Evolutionary conservation across 2,888 invertebrate species (phyloP).

Genomic region (Xylota sylvarum): DNA sequence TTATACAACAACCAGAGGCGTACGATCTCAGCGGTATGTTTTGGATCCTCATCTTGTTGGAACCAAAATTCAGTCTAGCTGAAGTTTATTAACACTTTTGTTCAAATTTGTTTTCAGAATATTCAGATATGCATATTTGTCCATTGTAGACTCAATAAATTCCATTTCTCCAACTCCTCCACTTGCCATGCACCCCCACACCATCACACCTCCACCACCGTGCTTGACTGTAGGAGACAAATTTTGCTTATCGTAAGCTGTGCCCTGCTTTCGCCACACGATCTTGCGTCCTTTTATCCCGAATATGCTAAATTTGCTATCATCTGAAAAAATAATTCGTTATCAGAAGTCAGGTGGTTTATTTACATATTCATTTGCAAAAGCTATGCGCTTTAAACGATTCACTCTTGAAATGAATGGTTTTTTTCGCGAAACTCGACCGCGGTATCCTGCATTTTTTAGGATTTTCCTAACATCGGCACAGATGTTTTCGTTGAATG

Average conservation of each 20-base stretch:
- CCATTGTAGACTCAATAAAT: conserved; percentile 47
- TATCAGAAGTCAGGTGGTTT: not conserved
- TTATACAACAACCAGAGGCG: conserved; percentile 29
- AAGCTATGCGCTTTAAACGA: conserved; percentile 14
- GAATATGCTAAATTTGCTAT: conserved; percentile 2
- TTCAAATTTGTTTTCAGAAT: conserved; percentile 25
- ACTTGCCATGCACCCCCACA: conserved; percentile 49
- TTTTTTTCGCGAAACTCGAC: conserved; percentile 4
- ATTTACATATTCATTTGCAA: conserved; percentile 3
- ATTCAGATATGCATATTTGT: conserved; percentile 40
- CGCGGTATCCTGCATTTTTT: too few species aligned
- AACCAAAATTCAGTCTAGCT: conserved; percentile 21
- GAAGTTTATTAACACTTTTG: conserved; percentile 5
- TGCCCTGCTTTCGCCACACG: not conserved
- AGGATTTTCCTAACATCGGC: conserved; percentile 13
- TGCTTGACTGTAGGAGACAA: too few species aligned
- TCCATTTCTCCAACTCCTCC: conserved; percentile 32
- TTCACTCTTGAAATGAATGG: conserved; percentile 21
- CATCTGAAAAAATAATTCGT: not conserved
- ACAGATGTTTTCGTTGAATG: conserved; percentile 10
- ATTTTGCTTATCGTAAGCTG: conserved; percentile 12
- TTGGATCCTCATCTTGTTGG: too few species aligned
- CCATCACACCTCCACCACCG: conserved; percentile 5
- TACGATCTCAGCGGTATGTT: conserved; percentile 17
- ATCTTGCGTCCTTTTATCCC: not conserved